Base-by-base conservation (phyloP, 2,113 vertebrate genomes). In the Cochlearius cochlearius region DNA sequence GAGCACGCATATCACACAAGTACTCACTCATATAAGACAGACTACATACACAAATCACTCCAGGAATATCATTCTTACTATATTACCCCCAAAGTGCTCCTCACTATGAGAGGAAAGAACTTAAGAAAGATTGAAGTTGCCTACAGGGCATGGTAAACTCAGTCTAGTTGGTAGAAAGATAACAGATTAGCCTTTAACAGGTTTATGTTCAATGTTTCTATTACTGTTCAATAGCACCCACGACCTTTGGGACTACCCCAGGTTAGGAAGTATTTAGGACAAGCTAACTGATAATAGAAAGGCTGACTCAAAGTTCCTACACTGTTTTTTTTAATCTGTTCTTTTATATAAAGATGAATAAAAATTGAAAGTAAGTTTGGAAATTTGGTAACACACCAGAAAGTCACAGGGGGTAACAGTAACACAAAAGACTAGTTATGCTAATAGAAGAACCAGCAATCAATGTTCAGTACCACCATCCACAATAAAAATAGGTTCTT, bases 1-100 rank as follows among this genome's bases (percentile, higher is more conserved):
- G 25, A 0, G 0, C 36, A 50, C 1, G 0, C 10, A 3, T 14
- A 25, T 19, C 29, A 52, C 13, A 19, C 3, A 3, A 66, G 15
- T 32, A 52, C 25, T 78, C 23, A 20, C 52, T 41, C 20, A 9
- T 5, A 27, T 10, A 39, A 49, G 45, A 39, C 26, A 67, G 27
- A 63, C 47, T 15, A 16, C 11, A 30, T 2, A n/a, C 5, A 47
- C 26, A 77, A 25, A 78, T 49, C 59, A 47, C 39, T 47, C 21
- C 21, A 81, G 18, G 19, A 64, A 23, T 18, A 66, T 12, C 4
- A 22, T 14, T 69, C 55, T 25, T 26, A 22, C 14, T 36, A 2
- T 11, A 43, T 21, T 71, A 60, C 3, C 9, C 39, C n/a, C 45
- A 69, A 73, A 68, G 43, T 68, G 59, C 26, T 85, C 30, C 39